Evolutionary conservation across 2,888 invertebrate genomes (phyloP).

Genomic region (Drosophila infuscata): DNA sequence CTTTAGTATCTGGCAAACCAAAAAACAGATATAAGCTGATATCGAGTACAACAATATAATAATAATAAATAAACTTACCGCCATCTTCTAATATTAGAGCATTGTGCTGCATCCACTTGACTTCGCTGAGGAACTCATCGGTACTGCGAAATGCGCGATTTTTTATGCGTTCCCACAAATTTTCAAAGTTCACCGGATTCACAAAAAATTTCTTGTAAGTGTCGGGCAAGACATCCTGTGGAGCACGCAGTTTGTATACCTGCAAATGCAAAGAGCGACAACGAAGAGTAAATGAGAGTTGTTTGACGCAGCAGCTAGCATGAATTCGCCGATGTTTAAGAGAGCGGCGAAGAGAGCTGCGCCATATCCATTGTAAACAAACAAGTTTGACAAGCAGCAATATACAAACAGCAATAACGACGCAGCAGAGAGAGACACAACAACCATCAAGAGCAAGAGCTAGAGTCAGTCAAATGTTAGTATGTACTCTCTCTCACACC

Average conservation of each 20-base stretch:
- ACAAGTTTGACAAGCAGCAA: constrained; percentile 64
- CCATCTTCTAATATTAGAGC: constrained; percentile 93
- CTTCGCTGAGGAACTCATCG: constrained; percentile 95
- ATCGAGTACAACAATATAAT: neutral
- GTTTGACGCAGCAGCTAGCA: constrained; percentile 14
- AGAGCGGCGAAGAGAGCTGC: constrained; percentile 50
- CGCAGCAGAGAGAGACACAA: constrained; percentile 31
- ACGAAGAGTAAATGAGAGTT: constrained; percentile 5
- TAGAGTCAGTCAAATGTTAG: constrained; percentile 32
- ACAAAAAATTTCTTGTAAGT: constrained; percentile 89
- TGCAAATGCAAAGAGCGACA: constrained; percentile 31
- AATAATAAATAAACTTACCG: constrained; percentile 81
- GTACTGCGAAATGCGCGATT: constrained; percentile 93
- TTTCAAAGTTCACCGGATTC: constrained; percentile 93
- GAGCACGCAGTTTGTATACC: constrained; percentile 62
- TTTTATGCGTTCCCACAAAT: constrained; percentile 91
- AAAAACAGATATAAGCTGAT: neutral
- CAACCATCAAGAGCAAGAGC: constrained; percentile 9
- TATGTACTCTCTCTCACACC: constrained; percentile 22
- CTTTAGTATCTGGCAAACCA: constrained; percentile 50
- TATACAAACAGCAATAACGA: constrained; percentile 23
- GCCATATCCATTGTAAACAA: constrained; percentile 55
- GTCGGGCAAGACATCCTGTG: constrained; percentile 65
- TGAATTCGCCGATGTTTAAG: constrained; percentile 58
- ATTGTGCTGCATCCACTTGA: constrained; percentile 97